These are phyloP conservation scores for Eilema caniola DNA, from an alignment of 2,888 invertebrate genomes.

Conservation along the genomic window DNA sequence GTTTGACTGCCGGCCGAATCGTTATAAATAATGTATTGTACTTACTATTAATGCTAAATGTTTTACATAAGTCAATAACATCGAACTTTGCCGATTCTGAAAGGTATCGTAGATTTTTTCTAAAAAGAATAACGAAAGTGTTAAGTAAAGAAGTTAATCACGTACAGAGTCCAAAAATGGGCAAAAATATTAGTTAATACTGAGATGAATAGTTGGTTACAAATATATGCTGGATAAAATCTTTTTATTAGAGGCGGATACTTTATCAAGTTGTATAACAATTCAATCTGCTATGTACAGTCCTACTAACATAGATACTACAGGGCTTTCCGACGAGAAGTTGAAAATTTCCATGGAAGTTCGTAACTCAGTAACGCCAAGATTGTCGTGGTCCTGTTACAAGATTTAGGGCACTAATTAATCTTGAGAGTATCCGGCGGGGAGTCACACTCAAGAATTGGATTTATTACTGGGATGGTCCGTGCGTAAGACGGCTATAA, in stretches of 20 bases:
- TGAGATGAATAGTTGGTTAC: background rate
- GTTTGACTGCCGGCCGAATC: slow-evolving; percentile 43
- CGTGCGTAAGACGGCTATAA: slow-evolving; percentile 24
- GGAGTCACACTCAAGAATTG: slow-evolving; percentile 47
- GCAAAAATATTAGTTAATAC: background rate
- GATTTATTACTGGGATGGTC: slow-evolving; percentile 45
- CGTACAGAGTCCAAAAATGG: background rate
- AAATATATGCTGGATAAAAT: too few species aligned
- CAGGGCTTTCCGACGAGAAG: slow-evolving; percentile 36
- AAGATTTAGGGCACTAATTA: slow-evolving; percentile 67
- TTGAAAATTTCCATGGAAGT: slow-evolving; percentile 60
- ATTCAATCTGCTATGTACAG: background rate
- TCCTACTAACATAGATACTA: slow-evolving; percentile 29
- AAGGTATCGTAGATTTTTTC: slow-evolving; percentile 19
- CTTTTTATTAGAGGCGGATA: background rate
- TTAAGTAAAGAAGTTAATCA: background rate
- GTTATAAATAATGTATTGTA: slow-evolving; percentile 66
- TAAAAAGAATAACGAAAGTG: background rate
- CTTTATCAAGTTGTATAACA: background rate
- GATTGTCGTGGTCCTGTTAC: slow-evolving; percentile 62
- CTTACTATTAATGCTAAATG: slow-evolving; percentile 51
- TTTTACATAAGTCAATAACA: slow-evolving; percentile 68
- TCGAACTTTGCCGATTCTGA: slow-evolving; percentile 25
- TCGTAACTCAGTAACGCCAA: slow-evolving; percentile 53
- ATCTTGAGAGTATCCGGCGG: slow-evolving; percentile 58